These are phyloP conservation scores for Ceratitis capitata DNA, from an alignment of 1,140 invertebrate species.

Conservation along the genomic window DNA sequence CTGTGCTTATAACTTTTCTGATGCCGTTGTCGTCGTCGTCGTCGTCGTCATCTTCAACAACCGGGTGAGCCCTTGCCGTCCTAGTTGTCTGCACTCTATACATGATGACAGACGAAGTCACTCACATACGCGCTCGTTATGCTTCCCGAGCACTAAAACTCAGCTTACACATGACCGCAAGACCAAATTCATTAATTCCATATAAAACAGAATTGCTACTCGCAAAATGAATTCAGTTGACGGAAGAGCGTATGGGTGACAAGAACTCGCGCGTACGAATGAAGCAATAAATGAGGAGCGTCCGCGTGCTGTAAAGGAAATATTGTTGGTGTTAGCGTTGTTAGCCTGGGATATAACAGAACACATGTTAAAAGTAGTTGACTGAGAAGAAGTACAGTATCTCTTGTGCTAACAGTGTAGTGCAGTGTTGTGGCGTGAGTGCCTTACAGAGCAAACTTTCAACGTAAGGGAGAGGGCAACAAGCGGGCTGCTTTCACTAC, in stretches of 20 bases:
- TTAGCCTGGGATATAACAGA: not conserved
- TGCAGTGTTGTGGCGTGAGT: not conserved
- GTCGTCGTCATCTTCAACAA: not conserved
- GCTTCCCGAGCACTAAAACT: not conserved
- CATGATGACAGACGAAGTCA: not conserved
- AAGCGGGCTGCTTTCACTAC: not conserved
- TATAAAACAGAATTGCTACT: not conserved
- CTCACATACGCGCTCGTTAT: not conserved
- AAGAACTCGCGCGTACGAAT: not conserved
- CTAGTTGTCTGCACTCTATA: not conserved
- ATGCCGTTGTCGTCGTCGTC: not conserved
- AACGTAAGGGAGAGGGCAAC: not conserved
- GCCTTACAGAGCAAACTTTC: not conserved
- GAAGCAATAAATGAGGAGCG: not conserved
- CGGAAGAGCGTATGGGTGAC: not conserved
- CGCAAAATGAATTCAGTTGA: slow-evolving; percentile 17
- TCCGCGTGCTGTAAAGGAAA: not conserved
- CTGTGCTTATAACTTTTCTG: too few relatives aligned
- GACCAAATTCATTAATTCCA: not conserved
- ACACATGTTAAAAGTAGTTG: not conserved
- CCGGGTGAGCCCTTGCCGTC: not conserved
- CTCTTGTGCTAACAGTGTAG: not conserved
- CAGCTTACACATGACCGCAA: not conserved
- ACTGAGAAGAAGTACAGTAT: not conserved
- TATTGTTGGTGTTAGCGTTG: not conserved